Conservation (phyloP, 2,113 vertebrate species). For the Brachypteracias leptosomus region DNA sequence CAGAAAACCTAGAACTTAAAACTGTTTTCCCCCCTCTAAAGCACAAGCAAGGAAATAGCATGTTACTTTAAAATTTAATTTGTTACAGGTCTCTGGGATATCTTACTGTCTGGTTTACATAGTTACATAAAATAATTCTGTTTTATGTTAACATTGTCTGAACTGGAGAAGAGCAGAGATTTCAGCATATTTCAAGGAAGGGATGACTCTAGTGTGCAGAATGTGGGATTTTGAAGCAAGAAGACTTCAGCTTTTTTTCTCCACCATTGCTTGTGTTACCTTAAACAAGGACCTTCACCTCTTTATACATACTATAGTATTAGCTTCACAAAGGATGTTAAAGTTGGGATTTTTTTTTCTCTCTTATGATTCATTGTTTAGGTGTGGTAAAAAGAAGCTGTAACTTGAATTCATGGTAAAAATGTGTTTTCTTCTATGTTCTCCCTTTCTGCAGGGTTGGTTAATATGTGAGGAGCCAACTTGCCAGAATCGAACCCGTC, state of each 20-base stretch:
- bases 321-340: not conserved
- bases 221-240: not conserved
- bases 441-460: slow-evolving; percentile 83
- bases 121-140: not conserved
- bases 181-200: not conserved
- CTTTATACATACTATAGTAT: not conserved
- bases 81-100: not conserved
- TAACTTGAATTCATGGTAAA: not conserved
- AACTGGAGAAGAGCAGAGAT: not conserved
- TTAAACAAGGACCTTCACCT: not conserved
- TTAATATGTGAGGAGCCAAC: slow-evolving; percentile 93
- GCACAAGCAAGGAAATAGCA: not conserved
- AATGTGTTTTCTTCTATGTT: not conserved
- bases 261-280: not conserved
- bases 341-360: not conserved
- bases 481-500: slow-evolving; percentile 86
- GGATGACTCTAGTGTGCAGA: not conserved
- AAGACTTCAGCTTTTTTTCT: not conserved
- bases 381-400: not conserved
- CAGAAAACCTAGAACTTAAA: not conserved
- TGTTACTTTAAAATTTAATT: not conserved
- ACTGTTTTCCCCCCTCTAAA: not conserved
- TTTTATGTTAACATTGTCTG: not conserved
- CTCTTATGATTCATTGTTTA: not conserved
- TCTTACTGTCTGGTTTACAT: not conserved